These are phyloP conservation scores for Drosophila serrata DNA, from an alignment of 1,140 invertebrate genomes.

Conservation along the genomic window DNA sequence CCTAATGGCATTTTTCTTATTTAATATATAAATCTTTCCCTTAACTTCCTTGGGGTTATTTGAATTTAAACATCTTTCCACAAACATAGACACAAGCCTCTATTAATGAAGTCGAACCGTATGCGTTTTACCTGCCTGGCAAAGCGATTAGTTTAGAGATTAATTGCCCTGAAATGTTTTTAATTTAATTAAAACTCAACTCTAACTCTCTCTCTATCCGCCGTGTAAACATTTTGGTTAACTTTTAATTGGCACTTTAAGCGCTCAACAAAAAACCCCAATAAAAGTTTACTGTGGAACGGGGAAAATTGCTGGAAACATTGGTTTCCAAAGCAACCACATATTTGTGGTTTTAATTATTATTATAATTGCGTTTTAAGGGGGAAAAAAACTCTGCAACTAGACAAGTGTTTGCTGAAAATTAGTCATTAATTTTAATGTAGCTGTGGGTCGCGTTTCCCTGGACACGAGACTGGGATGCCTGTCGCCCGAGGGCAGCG, in stretches of 20 bases:
- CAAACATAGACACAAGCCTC: neutral
- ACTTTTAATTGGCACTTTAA: conserved; percentile 33
- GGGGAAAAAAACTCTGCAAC: neutral
- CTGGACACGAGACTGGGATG: conserved; percentile 93
- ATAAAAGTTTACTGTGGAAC: conserved; percentile 12
- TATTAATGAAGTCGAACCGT: neutral
- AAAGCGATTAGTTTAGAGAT: neutral
- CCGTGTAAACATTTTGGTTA: conserved; percentile 13
- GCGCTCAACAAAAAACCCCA: neutral
- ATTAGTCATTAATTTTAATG: neutral
- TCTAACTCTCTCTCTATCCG: neutral
- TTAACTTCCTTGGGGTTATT: neutral
- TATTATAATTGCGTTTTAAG: neutral
- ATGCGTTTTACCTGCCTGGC: neutral
- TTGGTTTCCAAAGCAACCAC: conserved; percentile 4
- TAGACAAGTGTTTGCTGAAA: neutral
- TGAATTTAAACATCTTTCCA: neutral
- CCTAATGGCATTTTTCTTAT: neutral
- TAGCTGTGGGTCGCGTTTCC: conserved; percentile 93
- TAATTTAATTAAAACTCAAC: neutral
- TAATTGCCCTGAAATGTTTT: conserved; percentile 1
- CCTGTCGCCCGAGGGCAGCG: conserved; percentile 87
- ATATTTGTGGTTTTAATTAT: conserved; percentile 10
- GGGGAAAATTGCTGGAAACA: neutral
- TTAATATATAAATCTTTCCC: neutral